Percentiles rank a stretch among this genome's conserved stretches.
Evolutionary conservation across 2,888 invertebrate genomes (phyloP).

Genomic region (Melinaea menophilus): DNA sequence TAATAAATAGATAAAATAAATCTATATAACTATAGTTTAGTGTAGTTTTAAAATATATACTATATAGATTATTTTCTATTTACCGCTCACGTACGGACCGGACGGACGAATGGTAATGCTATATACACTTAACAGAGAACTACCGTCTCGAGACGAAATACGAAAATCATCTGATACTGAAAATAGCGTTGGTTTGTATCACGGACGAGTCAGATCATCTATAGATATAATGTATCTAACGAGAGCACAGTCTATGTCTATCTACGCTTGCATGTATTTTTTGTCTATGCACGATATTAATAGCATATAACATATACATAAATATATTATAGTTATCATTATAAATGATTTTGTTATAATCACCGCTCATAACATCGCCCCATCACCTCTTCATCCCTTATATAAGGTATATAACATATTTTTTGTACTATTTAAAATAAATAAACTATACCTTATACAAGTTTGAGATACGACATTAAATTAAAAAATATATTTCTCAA

Average conservation of each 20-base stretch:
- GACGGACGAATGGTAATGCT: constrained; percentile 48
- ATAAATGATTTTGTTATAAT: neutral
- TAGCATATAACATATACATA: neutral
- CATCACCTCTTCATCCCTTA: neutral
- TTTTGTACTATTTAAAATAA: too few species aligned
- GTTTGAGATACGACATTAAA: too few species aligned
- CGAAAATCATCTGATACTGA: constrained; percentile 98
- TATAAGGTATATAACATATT: neutral
- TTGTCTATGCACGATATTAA: neutral
- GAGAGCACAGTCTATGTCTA: neutral
- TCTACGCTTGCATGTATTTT: constrained; percentile 3
- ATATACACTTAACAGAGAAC: constrained; percentile 86
- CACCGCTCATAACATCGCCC: neutral
- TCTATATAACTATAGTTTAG: constrained; percentile 14
- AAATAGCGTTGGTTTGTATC: constrained; percentile 95
- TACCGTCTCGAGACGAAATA: constrained; percentile 98
- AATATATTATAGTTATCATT: neutral
- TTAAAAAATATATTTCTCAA: too few species aligned
- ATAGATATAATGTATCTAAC: constrained; percentile 21
- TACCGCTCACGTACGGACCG: constrained; percentile 72
- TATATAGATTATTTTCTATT: constrained; percentile 74
- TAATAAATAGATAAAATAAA: constrained; percentile 9
- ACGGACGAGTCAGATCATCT: constrained; percentile 18
- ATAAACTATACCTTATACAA: neutral
- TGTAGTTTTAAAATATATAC: constrained; percentile 45